phyloP scores from a whole-genome alignment of 2,113 vertebrate genomes.

The Montifringilla adamsi region DNA sequence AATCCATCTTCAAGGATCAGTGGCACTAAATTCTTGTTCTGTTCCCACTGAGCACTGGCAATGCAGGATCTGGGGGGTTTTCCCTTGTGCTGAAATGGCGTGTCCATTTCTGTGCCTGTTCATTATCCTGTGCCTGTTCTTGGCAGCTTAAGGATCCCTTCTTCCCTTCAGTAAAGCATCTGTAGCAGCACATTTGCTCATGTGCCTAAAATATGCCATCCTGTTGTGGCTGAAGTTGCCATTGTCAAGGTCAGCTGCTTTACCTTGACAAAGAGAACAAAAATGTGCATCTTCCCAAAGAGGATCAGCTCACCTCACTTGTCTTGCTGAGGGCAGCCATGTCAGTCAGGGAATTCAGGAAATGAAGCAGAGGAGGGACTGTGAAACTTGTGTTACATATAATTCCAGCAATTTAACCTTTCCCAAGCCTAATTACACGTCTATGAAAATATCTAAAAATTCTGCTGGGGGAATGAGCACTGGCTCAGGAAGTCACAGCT shows the following conservation, averaged over 20 bases:
- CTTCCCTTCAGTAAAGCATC: background rate
- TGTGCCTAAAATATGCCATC: background rate
- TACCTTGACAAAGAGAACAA: background rate
- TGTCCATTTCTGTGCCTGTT: background rate
- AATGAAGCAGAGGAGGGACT: background rate
- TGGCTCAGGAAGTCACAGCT: background rate
- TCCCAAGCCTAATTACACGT: background rate
- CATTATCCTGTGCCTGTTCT: background rate
- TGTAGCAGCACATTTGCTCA: background rate
- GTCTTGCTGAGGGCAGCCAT: background rate
- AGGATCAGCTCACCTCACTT: background rate
- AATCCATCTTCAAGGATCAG: background rate
- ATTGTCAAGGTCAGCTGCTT: background rate
- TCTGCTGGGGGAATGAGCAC: background rate
- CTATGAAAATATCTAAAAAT: background rate
- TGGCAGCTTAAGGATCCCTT: background rate
- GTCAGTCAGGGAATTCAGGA: background rate
- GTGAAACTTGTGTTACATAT: background rate
- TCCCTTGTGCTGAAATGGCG: background rate
- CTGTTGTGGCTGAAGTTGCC: background rate
- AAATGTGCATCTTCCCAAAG: background rate
- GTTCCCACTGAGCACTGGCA: background rate
- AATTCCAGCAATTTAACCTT: background rate
- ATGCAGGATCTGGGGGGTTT: background rate
- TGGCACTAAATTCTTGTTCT: background rate